phyloP scores from a whole-genome alignment of 2,113 vertebrate species.

The Saccopteryx leptura region DNA sequence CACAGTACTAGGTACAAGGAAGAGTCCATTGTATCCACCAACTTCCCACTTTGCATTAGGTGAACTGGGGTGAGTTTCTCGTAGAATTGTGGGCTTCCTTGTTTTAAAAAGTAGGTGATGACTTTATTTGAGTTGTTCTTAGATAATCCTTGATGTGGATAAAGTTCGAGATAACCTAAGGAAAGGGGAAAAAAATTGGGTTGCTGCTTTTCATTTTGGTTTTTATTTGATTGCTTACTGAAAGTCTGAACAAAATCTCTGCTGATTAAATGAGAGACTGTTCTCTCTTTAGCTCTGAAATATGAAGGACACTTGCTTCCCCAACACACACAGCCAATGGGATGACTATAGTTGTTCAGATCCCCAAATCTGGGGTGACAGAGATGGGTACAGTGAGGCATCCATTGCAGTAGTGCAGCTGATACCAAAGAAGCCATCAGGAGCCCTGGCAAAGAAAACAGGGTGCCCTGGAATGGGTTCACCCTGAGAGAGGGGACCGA shows the following conservation, averaged over 20 bases:
- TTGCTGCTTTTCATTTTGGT: not conserved
- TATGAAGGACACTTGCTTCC: not conserved
- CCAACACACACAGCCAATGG: not conserved
- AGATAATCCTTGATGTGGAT: not conserved
- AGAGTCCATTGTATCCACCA: not conserved
- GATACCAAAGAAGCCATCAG: not conserved
- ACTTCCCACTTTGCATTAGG: not conserved
- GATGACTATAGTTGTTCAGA: not conserved
- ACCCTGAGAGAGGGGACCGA: not conserved
- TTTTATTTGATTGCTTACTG: not conserved
- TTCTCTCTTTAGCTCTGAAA: not conserved
- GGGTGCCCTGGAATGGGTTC: not conserved
- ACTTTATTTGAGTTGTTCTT: not conserved
- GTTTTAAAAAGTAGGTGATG: not conserved
- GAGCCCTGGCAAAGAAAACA: not conserved
- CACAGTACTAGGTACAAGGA: not conserved
- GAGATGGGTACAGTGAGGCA: not conserved
- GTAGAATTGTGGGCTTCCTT: not conserved
- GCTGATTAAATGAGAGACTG: not conserved
- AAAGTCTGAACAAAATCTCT: not conserved
- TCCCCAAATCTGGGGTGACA: not conserved
- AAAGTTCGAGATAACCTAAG: not conserved
- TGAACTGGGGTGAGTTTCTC: not conserved
- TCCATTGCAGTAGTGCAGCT: not conserved
- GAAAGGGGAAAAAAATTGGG: not conserved